Base-by-base conservation (phyloP, 2,113 vertebrate genomes). In the Amblyopsis rosae region DNA sequence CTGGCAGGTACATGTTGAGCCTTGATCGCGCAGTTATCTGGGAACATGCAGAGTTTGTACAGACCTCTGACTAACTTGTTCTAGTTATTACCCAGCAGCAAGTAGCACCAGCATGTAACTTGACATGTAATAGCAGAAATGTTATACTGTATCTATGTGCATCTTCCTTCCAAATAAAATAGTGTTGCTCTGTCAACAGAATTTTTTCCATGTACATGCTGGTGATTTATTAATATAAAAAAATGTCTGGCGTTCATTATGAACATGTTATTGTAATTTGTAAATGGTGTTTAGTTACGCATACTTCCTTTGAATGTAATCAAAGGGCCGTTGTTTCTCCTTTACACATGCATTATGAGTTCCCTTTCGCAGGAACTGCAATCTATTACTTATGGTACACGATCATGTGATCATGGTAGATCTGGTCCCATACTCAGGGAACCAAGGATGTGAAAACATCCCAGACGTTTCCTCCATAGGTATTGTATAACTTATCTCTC, bases 61-160 rank as follows among this genome's bases (percentile, higher is more conserved):
- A 80, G 63, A 82, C 75, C 70, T 72, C 62, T 63, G 54, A 73
- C 61, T 70, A n/a, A 26, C 33, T 57, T 70, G 15, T 45, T 12
- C 35, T 70, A 73, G 56, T 75, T 80, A 78, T 75, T 80, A 78
- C 77, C 67, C 60, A 72, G 70, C 55, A 80, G 58, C 59, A 75
- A 49, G 63, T 46, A 72, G 41, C 65, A 26, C 26, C 26, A 26
- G 26, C 26, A 26, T 26, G 26, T 26, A 26, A 26, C 26, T 26
- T 26, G 26, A 26, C 26, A 26, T 26, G 26, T 26, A n/a, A n/a
- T n/a, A 26, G 26, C 26, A 45, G 62, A 66, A 66, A 15, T 67
- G 15, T 64, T 57, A 66, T 65, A n/a, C n/a, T n/a, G n/a, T n/a
- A 62, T 3, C 17, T 59, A 67, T 48, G 69, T 6, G 11, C 17